These are phyloP conservation scores for Oegoconia quadripuncta DNA, from an alignment of 2,888 invertebrate species.

Conservation along the genomic window DNA sequence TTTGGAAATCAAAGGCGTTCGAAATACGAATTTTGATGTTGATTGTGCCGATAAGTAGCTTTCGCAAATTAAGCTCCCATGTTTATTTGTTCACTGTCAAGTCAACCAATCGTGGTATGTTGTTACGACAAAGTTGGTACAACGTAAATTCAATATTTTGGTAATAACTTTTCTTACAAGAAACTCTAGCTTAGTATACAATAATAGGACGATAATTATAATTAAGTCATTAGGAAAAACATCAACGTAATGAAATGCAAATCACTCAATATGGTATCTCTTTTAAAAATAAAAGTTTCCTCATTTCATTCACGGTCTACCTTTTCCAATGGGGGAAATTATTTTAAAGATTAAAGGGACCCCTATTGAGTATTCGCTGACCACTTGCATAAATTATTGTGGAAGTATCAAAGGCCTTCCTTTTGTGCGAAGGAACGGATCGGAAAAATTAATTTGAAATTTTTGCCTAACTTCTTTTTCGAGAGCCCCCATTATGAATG, in stretches of 20 bases:
- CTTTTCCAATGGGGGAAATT: constrained; percentile 39
- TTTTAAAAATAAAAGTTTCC: background rate
- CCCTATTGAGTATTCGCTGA: constrained; percentile 53
- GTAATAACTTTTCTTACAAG: too few species aligned
- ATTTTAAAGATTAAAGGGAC: constrained; percentile 59
- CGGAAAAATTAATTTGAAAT: constrained; percentile 70
- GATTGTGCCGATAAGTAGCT: constrained; percentile 56
- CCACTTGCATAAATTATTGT: constrained; percentile 76
- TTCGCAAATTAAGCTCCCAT: constrained; percentile 47
- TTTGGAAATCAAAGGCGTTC: constrained; percentile 57
- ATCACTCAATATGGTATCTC: constrained; percentile 9
- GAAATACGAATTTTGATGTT: constrained; percentile 46
- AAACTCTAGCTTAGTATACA: too few species aligned
- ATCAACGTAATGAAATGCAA: constrained; percentile 6
- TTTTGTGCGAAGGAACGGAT: constrained; percentile 57
- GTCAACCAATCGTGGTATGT: constrained; percentile 21
- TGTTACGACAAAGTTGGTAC: too few species aligned
- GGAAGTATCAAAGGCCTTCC: constrained; percentile 55
- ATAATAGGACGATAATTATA: too few species aligned
- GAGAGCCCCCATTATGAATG: constrained; percentile 39
- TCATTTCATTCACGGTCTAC: constrained; percentile 22
- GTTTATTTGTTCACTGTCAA: constrained; percentile 42
- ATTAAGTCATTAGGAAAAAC: constrained; percentile 7
- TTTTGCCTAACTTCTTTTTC: constrained; percentile 39
- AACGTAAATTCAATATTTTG: too few species aligned